Percentiles rank a stretch among this genome's conserved stretches.
These are phyloP conservation scores for Listronotus bonariensis DNA, from an alignment of 1,140 invertebrate genomes.

Conservation along the genomic window DNA sequence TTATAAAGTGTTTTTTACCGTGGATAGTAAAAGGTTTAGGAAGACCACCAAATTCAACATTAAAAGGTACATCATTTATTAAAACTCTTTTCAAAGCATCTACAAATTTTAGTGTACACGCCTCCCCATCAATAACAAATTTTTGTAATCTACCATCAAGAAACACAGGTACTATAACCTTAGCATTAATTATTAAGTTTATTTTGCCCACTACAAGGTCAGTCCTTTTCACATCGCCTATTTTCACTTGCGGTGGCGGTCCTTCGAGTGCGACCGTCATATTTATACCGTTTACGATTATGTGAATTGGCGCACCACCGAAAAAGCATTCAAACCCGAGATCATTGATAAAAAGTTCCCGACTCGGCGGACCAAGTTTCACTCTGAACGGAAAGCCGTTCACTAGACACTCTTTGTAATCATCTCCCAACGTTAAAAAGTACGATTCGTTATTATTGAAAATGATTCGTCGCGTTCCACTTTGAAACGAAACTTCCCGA, in stretches of 20 bases:
- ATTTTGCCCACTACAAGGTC: slow-evolving; percentile 84
- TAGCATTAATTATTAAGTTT: slow-evolving; percentile 80
- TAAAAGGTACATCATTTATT: slow-evolving; percentile 83
- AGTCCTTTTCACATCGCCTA: slow-evolving; percentile 69
- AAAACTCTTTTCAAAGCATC: slow-evolving; percentile 75
- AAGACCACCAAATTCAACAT: slow-evolving; percentile 88
- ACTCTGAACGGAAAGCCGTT: slow-evolving; percentile 77
- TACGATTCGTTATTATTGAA: slow-evolving; percentile 75
- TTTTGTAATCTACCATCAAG: slow-evolving; percentile 85
- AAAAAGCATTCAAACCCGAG: slow-evolving; percentile 88
- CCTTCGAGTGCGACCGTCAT: slow-evolving; percentile 81
- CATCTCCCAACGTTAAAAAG: slow-evolving; percentile 70
- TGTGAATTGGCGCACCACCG: slow-evolving; percentile 81
- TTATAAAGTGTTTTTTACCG: slow-evolving; percentile 80
- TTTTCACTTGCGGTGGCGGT: slow-evolving; percentile 83
- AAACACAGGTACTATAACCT: slow-evolving; percentile 77
- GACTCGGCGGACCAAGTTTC: slow-evolving; percentile 86
- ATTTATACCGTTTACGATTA: slow-evolving; percentile 80
- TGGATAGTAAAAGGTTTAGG: slow-evolving; percentile 85
- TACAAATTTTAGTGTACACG: slow-evolving; percentile 78
- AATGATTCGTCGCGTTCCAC: slow-evolving; percentile 65
- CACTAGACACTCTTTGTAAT: slow-evolving; percentile 72
- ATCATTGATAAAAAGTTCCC: slow-evolving; percentile 89
- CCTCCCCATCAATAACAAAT: slow-evolving; percentile 74
- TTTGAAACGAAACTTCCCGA: slow-evolving; percentile 81